These are phyloP conservation scores for Capitulum mitella DNA, from an alignment of 2,888 invertebrate species.

Conservation along the genomic window DNA sequence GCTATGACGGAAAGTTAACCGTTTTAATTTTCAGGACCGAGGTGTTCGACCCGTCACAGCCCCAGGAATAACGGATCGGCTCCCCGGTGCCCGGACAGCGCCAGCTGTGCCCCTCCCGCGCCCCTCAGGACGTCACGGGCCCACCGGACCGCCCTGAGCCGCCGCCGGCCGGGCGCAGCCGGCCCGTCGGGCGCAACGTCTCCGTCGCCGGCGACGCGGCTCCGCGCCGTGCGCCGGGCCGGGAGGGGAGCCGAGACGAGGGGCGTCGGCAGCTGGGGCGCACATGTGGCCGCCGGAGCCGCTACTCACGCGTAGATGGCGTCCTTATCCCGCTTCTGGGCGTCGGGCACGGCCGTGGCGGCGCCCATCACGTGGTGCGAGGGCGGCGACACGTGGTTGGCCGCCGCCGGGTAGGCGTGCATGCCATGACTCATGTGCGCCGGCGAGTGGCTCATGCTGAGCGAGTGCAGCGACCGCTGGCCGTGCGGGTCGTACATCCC, in stretches of 20 bases:
- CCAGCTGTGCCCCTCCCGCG: no score
- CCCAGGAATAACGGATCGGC: no score
- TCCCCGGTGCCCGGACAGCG: no score
- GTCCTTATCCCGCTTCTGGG: slow-evolving; percentile 96
- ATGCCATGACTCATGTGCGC: slow-evolving; percentile 17
- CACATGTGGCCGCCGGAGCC: neutral
- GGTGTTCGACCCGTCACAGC: no score
- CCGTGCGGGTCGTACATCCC: slow-evolving; percentile 25
- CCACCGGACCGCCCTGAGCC: no score
- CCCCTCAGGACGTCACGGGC: no score
- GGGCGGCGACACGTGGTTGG: slow-evolving; percentile 27
- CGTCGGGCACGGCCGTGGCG: slow-evolving; percentile 59
- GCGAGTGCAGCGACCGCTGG: slow-evolving; percentile 15
- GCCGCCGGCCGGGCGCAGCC: no score
- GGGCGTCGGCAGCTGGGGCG: neutral
- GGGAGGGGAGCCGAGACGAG: neutral
- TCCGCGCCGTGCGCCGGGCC: neutral
- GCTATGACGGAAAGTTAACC: no score
- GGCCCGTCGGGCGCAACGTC: no score
- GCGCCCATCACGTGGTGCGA: slow-evolving; percentile 34
- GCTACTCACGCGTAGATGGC: slow-evolving; percentile 93
- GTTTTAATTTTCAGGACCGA: no score
- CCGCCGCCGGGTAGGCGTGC: slow-evolving; percentile 16
- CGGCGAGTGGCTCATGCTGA: slow-evolving; percentile 19
- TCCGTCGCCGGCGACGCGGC: neutral